Base-by-base conservation (phyloP, 1,140 invertebrate species). In the Aphelenchoides fujianensis region DNA sequence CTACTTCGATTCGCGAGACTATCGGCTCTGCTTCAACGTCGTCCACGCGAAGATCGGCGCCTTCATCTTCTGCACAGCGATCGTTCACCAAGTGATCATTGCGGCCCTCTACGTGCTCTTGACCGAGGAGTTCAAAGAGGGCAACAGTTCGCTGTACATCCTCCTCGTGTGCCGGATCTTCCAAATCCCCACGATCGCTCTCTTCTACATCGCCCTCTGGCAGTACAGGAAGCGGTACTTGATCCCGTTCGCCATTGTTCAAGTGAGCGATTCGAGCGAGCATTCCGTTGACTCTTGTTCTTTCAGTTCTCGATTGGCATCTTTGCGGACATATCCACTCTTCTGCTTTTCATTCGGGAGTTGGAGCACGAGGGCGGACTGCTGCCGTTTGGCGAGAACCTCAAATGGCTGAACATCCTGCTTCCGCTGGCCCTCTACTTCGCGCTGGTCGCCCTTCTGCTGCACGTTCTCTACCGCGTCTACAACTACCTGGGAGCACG, bases 41-140 rank as follows among this genome's bases (percentile, higher is more conserved):
- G n/a, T n/a, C n/a, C 73, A 74, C 37, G 73, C 74, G 19, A 74
- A 74, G 41, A 76, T 74, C 34, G 68, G 74, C 28, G 35, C 74
- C 9, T 74, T 74, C 34, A 69, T 71, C 0, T 53, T 74, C 28
- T 77, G 68, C 37, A 74, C 73, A 1, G 36, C 28, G 69, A 74
- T 74, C 37, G 31, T 74, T 73, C 73, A 74, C 37, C 68, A 77
- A 34, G 61, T 74, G 0, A 41, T 74, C n/a, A 16, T 74, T 3
- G 74, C 30, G 23, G 28, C 74, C 12, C 30, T 73, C 32, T 73
- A 76, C 48, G 31, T 73, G n/a, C 27, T 69, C 16, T 12, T 19
- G n/a, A 23, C 16, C n/a, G n/a, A n/a, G n/a, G 16, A 70, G 16
- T 70, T 70, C 16, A 69, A 69, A 12, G 53, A 73, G 2, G 27